Conservation (phyloP, 2,888 invertebrate genomes). For the Pseudeuparius sepicola region DNA sequence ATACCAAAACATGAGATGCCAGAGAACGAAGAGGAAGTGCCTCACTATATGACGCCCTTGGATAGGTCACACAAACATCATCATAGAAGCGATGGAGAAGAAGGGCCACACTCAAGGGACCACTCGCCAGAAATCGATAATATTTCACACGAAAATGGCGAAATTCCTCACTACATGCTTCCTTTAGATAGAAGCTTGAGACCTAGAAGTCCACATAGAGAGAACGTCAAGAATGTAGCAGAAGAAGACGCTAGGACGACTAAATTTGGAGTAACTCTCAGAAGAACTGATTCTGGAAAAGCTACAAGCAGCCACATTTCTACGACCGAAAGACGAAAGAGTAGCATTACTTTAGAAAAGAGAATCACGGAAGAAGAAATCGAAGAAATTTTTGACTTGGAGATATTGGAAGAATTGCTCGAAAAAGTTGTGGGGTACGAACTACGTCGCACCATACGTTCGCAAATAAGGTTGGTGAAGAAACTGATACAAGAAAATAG, state of each 20-base stretch:
- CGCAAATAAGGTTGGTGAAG: slow-evolving; percentile 65
- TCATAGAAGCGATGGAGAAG: slow-evolving; percentile 7
- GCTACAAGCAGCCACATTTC: slow-evolving; percentile 37
- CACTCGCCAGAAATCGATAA: slow-evolving; percentile 8
- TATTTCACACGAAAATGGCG: slow-evolving; percentile 22
- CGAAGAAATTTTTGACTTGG: slow-evolving; percentile 63
- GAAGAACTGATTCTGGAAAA: slow-evolving; percentile 47
- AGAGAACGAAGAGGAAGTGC: slow-evolving; percentile 11
- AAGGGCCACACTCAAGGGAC: slow-evolving; percentile 1
- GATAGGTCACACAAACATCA: too few species aligned
- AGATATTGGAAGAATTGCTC: slow-evolving; percentile 61
- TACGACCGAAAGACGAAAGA: slow-evolving; percentile 40
- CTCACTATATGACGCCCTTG: slow-evolving; percentile 19
- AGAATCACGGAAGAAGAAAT: slow-evolving; percentile 45
- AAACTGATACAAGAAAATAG: slow-evolving; percentile 42
- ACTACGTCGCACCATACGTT: slow-evolving; percentile 62
- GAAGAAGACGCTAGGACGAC: slow-evolving; percentile 34
- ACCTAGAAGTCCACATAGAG: slow-evolving; percentile 26
- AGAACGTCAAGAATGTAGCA: too few species aligned
- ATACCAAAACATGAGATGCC: too few species aligned
- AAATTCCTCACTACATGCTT: slow-evolving; percentile 34
- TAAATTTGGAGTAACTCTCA: slow-evolving; percentile 60
- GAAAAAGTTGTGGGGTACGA: slow-evolving; percentile 70
- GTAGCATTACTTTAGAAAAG: slow-evolving; percentile 40
- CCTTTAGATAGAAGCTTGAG: slow-evolving; percentile 30